Evolutionary conservation across 2,888 invertebrate species (phyloP), one percentile per base, ranked within the genome.

Genomic region (Drosophila engyochracea): DNA sequence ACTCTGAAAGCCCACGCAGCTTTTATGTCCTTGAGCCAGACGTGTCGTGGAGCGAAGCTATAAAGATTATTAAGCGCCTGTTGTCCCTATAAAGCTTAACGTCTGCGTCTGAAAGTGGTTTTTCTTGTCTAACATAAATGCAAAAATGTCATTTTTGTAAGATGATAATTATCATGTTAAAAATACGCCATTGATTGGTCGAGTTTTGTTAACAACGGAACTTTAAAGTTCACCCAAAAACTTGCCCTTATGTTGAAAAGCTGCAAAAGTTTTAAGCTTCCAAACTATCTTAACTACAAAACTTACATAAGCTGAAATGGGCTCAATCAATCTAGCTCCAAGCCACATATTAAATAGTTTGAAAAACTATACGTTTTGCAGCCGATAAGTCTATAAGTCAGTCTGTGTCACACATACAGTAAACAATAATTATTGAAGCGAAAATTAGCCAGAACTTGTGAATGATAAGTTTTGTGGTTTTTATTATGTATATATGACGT

Each of bases 21-120:
- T 71, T 71, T 74, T 49, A 80, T 64, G 66, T 52, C 63, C 75
- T 79, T 54, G 49, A 69, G 39, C 33, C 22, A 61, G 66, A 73
- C 79, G 82, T 78, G 73, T 49, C 58, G 16, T 33, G 47, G 14
- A 64, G 54, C 37, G 33, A 5, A 12, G 64, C 61, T 22, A 51
- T 60, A 69, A 78, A 63, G 78, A 78, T 78, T 82, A 81, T 77
- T 62, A 55, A 68, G 58, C 53, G 39, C 37, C 10, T 63, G 41
- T 44, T 62, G 14, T 30, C 1, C 41, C 25, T 25, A 22, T 39
- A 58, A 44, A 66, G 41, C 31, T 53, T 28, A 68, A 33, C 14
- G 12, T 14, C 16, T 2, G 19, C 30, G 6, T 2, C 44, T 51
- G 12, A 12, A 33, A 70, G 66, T 81, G 53, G 63, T 60, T 77